Percentiles rank a stretch among this genome's conserved stretches.
Conservation (phyloP, 2,797 vertebrate genomes). For the Sorex maritimensis region DNA sequence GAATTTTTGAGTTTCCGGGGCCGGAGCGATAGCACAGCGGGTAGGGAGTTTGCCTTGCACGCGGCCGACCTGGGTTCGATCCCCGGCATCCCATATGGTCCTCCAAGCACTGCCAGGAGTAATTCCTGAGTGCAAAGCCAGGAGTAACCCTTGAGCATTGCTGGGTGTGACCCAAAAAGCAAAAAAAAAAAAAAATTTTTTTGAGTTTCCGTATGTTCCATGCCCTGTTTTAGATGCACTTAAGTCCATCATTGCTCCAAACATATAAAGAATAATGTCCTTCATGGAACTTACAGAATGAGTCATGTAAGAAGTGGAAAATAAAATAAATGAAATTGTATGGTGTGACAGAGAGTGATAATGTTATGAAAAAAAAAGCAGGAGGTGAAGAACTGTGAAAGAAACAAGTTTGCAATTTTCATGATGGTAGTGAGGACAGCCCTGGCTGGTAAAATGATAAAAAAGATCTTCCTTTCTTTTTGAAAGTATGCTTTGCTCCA, state of each 20-base stretch:
- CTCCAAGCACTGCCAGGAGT: too few species aligned
- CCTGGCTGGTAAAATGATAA: background rate
- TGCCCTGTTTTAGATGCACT: background rate
- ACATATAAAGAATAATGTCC: conserved; percentile 4
- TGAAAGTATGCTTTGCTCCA: background rate
- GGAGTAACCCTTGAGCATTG: too few species aligned
- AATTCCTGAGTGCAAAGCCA: too few species aligned
- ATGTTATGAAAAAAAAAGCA: background rate
- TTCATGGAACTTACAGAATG: background rate
- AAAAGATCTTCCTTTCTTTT: background rate
- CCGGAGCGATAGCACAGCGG: too few species aligned
- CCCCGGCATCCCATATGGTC: too few species aligned
- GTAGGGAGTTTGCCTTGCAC: too few species aligned
- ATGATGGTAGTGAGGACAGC: background rate
- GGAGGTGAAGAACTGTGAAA: background rate
- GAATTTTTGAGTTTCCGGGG: background rate
- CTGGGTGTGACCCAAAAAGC: too few species aligned
- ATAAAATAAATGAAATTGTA: background rate
- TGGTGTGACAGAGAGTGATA: background rate
- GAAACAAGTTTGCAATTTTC: background rate
- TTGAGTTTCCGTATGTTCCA: background rate
- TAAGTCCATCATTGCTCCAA: background rate
- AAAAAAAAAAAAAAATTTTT: too few species aligned
- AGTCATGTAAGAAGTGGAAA: too few species aligned
- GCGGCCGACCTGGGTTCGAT: too few species aligned